Base-by-base conservation (phyloP, 1,140 invertebrate species). In the Nebria ingens region DNA sequence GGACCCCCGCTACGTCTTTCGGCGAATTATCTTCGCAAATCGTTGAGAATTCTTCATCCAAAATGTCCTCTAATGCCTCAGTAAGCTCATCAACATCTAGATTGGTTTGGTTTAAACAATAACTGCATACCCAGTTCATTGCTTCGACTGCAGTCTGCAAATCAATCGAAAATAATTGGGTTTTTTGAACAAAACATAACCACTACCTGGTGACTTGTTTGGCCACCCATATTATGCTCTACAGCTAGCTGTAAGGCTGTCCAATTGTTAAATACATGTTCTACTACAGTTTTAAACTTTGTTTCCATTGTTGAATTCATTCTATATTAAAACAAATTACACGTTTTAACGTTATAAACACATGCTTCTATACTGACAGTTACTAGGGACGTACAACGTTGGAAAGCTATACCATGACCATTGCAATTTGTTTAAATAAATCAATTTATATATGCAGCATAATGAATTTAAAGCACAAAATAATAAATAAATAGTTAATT, bases 41-140 rank as follows among this genome's bases (percentile, higher is more conserved):
- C 22, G 81, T 83, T 25, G 82, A 73, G 67, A 83, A 82, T 61
- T 83, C 79, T 63, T 81, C 74, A 65, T 83, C 81, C 73, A 83
- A 77, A 11, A 81, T 69, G 60, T 82, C 81, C 58, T 81, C 79
- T 25, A 83, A 63, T 1, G 78, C 71, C 58, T 82, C 80, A 51
- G 74, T 71, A 9, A 82, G 67, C 55, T 80, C 76, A 53, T 77
- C 74, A 25, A 67, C 61, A 23, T 80, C 75, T 2, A 79, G 70
- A 40, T 78, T 72, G 11, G 64, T 61, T 62, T 82, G 79, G 54
- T 73, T 71, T n/a, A 78, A 71, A 62, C 79, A 80, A 61, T 75
- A 80, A 56, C 78, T 69, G 52, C 77, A 74, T 49, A 80, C 72
- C 57, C 81, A 80, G 21, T 81, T 73, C 59, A 79, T 72, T 64